A percentile compares a stretch with the other conserved stretches of the same genome.
Conservation (phyloP, 2,797 vertebrate species). For the Acipenser transmontanus region DNA sequence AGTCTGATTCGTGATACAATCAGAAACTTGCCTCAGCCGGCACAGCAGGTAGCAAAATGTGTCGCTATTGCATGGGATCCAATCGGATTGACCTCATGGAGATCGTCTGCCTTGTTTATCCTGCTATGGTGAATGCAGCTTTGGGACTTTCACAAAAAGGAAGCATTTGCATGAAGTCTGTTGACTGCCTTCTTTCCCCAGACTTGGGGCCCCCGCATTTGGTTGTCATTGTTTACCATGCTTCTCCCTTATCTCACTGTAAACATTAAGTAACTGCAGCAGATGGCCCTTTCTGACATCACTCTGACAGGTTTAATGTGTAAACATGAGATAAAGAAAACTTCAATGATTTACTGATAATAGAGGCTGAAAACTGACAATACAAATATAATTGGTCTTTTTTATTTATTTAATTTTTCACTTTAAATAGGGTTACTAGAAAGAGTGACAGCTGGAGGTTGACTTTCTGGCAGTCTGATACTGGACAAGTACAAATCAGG, state of each 20-base stretch:
- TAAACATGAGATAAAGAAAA: slow-evolving; percentile 66
- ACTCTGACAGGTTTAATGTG: slow-evolving; percentile 40
- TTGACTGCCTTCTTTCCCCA: slow-evolving; percentile 5
- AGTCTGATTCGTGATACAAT: slow-evolving; percentile 6
- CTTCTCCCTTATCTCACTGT: slow-evolving; percentile 65
- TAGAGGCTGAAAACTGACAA: slow-evolving; percentile 53
- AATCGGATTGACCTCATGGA: too few species aligned
- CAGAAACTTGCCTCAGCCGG: slow-evolving; percentile 5
- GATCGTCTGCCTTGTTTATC: too few species aligned
- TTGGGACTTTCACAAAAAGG: background rate
- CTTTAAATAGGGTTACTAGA: background rate
- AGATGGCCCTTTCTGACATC: slow-evolving; percentile 70
- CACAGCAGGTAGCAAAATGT: slow-evolving; percentile 16
- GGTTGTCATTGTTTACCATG: slow-evolving; percentile 51
- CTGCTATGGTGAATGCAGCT: too few species aligned
- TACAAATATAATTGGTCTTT: slow-evolving; percentile 37
- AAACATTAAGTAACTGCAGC: slow-evolving; percentile 58
- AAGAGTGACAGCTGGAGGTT: background rate
- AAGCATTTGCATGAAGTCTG: slow-evolving; percentile 2
- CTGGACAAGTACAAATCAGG: too few species aligned
- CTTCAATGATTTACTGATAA: slow-evolving; percentile 64
- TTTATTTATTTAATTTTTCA: background rate
- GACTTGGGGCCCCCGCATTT: slow-evolving; percentile 24
- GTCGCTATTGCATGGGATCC: background rate
- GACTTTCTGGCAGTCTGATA: background rate